phyloP scores from a whole-genome alignment of 2,113 vertebrate species.

The Odocoileus virginianus region DNA sequence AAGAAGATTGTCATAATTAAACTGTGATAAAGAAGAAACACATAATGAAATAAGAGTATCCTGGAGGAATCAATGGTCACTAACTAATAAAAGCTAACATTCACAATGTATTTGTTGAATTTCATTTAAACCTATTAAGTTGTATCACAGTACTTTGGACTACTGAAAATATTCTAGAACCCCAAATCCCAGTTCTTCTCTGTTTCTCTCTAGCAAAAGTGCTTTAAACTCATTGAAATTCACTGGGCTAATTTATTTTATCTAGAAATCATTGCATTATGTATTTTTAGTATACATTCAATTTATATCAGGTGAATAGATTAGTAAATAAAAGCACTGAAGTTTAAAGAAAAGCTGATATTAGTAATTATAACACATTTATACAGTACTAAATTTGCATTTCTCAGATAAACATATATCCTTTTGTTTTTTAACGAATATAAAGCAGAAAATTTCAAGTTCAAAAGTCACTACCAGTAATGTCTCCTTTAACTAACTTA shows the following conservation, averaged over 20 bases:
- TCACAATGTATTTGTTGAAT: not conserved
- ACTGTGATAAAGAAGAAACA: not conserved
- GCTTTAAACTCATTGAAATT: not conserved
- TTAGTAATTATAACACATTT: not conserved
- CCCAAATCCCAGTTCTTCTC: not conserved
- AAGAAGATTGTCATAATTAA: not conserved
- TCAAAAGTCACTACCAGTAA: not conserved
- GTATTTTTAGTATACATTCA: not conserved
- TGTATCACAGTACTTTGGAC: not conserved
- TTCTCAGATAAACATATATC: not conserved
- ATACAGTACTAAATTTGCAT: not conserved
- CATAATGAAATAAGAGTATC: not conserved
- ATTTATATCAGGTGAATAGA: not conserved
- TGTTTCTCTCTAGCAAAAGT: not conserved
- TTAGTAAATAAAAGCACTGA: not conserved
- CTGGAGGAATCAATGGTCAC: not conserved
- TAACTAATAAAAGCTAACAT: not conserved
- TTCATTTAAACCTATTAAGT: not conserved
- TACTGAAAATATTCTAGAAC: not conserved
- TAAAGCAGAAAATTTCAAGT: not conserved
- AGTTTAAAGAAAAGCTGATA: not conserved
- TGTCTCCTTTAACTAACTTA: not conserved
- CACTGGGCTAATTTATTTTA: not conserved
- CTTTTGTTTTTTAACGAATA: not conserved
- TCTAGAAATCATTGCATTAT: not conserved